phyloP scores from a whole-genome alignment of 2,888 invertebrate species.

The Drosophila buzzatii region DNA sequence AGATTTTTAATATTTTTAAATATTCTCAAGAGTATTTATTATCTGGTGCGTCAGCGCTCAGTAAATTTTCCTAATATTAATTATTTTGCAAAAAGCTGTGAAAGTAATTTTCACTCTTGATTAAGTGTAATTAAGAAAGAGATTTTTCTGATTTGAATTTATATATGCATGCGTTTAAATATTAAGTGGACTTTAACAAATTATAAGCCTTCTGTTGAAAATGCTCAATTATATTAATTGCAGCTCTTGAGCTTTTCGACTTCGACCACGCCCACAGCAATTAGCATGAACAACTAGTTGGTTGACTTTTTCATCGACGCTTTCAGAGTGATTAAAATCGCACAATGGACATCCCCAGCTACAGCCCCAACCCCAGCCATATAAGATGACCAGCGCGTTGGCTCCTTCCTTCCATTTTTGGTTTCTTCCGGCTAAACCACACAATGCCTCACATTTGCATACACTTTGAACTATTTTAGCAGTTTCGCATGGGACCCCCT shows the following conservation, averaged over 20 bases:
- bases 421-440: slow-evolving; percentile 75
- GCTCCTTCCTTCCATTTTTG: slow-evolving; percentile 19
- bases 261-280: slow-evolving; percentile 56
- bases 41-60: not conserved
- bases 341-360: slow-evolving; percentile 54
- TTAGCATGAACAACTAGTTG: slow-evolving; percentile 63
- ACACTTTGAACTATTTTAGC: slow-evolving; percentile 71
- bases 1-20: not conserved
- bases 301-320: slow-evolving; percentile 73
- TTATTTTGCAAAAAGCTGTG: slow-evolving; percentile 25
- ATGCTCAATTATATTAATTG: slow-evolving; percentile 50
- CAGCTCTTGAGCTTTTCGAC: slow-evolving; percentile 29
- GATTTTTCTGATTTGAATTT: not conserved
- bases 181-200: not conserved
- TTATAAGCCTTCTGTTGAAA: not conserved
- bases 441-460: slow-evolving; percentile 80
- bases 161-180: slow-evolving; percentile 4
- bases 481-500: slow-evolving; percentile 22
- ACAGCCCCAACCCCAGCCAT: not conserved
- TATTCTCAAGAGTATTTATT: not conserved
- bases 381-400: slow-evolving; percentile 69
- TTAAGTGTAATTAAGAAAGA: slow-evolving; percentile 51
- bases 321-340: slow-evolving; percentile 79
- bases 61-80: not conserved
- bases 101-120: slow-evolving; percentile 31